Evolutionary conservation across 2,888 invertebrate species (phyloP).

Genomic region (Apamea monoglypha): DNA sequence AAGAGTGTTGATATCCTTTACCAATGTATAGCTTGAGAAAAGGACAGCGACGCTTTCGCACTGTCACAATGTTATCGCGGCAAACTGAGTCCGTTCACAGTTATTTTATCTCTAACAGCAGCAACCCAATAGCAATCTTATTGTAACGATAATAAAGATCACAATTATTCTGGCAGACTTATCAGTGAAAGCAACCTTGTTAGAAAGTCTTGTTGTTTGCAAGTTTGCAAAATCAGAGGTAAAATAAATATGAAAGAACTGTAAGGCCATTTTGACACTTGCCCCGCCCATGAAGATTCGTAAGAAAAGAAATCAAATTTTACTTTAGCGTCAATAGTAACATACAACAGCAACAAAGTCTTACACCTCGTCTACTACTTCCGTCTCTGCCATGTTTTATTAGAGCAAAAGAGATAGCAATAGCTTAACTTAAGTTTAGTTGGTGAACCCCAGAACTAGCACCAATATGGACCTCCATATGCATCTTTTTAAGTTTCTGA

Average conservation of each 20-base stretch:
- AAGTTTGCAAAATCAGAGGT: background rate
- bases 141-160: background rate
- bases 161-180: background rate
- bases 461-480: background rate
- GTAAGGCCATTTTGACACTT: background rate
- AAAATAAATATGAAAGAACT: background rate
- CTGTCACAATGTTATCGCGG: background rate
- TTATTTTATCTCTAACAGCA: background rate
- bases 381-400: background rate
- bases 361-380: background rate
- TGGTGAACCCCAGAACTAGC: background rate
- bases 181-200: background rate
- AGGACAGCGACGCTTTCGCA: background rate
- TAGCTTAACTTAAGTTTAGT: background rate
- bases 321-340: background rate
- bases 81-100: background rate
- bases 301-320: background rate
- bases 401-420: slow-evolving; percentile 6
- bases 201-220: too few species aligned
- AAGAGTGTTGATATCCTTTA: slow-evolving; percentile 1
- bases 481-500: background rate
- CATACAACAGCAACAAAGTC: background rate
- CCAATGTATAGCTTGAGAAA: background rate
- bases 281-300: background rate
- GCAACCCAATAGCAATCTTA: background rate